Evolutionary conservation across 1,140 invertebrate species (phyloP).

Genomic region (Drosophila gunungcola): DNA sequence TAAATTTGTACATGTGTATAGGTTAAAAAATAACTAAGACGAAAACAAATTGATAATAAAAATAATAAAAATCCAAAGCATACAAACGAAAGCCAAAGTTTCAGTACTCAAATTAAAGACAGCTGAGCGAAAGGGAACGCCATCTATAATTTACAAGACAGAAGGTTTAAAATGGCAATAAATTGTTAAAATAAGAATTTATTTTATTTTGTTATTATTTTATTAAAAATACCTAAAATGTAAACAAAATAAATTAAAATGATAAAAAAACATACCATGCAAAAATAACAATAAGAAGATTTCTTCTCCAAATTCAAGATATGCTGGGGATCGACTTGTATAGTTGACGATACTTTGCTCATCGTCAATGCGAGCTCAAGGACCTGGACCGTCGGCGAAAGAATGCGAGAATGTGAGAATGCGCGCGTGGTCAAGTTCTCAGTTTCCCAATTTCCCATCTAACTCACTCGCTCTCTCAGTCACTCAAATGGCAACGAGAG

Average conservation of each 20-base stretch:
- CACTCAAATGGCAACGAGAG: conserved; percentile 58
- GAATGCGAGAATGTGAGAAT: conserved; percentile 25
- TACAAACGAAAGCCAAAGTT: neutral
- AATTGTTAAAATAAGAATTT: too few species aligned
- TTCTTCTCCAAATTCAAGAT: neutral
- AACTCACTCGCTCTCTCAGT: conserved; percentile 54
- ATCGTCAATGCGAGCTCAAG: conserved; percentile 4
- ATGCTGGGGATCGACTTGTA: neutral
- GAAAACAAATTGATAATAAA: neutral
- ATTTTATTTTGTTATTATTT: too few species aligned
- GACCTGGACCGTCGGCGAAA: conserved; percentile 20
- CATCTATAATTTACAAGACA: too few species aligned
- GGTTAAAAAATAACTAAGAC: too few species aligned
- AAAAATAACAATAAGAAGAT: neutral
- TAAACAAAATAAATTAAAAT: neutral
- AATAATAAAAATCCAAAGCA: neutral
- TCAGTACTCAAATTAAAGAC: too few species aligned
- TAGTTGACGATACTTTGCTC: neutral
- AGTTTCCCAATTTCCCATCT: conserved; percentile 33
- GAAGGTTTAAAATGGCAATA: too few species aligned
- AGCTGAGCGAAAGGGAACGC: too few species aligned
- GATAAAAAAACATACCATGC: neutral
- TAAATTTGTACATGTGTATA: too few species aligned
- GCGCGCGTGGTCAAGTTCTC: conserved; percentile 29
- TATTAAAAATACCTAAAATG: too few species aligned